phyloP scores from a whole-genome alignment of 2,797 vertebrate genomes.

The Cygnus olor region DNA sequence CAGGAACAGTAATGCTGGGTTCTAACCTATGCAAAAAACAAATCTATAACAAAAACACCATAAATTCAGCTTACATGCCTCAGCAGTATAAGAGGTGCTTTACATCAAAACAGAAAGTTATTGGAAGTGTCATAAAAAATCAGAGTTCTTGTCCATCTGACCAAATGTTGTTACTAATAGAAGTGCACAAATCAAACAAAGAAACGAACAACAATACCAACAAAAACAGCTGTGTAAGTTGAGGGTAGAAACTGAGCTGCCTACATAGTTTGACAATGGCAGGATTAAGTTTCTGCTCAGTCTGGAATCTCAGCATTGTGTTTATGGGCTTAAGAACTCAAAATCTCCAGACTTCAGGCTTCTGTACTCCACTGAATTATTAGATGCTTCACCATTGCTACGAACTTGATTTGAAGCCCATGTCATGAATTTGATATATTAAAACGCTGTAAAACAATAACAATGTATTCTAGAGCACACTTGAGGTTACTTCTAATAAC shows the following conservation, averaged over 20 bases:
- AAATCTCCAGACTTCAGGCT: background rate
- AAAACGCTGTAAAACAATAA: too few species aligned
- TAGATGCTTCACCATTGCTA: background rate
- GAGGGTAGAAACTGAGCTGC: background rate
- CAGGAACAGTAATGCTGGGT: background rate
- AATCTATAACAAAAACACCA: too few species aligned
- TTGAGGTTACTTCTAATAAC: background rate
- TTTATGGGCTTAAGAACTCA: background rate
- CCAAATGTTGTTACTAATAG: background rate
- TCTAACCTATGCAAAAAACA: background rate
- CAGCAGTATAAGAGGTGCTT: background rate
- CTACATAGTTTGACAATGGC: background rate
- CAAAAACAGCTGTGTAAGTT: background rate
- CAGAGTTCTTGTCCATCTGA: background rate
- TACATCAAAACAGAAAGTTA: background rate
- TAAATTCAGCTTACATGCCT: background rate
- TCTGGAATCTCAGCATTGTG: background rate
- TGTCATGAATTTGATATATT: background rate
- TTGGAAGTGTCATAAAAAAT: background rate
- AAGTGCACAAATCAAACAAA: background rate
- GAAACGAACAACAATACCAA: too few species aligned
- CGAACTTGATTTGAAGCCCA: background rate
- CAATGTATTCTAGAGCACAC: background rate
- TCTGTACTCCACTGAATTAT: background rate
- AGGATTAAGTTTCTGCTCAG: background rate